Evolutionary conservation across 2,113 vertebrate species (phyloP), one percentile per base, ranked within the genome.

Genomic region (Halcyon malimbica): DNA sequence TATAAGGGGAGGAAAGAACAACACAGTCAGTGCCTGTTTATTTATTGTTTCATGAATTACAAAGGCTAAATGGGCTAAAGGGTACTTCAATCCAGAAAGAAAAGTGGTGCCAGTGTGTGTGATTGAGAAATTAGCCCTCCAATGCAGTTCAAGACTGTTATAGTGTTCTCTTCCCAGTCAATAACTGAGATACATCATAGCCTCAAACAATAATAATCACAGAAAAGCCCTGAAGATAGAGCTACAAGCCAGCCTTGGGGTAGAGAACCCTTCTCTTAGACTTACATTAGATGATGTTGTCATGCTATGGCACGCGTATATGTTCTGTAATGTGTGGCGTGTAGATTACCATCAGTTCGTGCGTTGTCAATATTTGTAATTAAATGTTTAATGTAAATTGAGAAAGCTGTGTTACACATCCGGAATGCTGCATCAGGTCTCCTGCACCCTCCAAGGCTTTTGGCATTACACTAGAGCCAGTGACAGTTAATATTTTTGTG

Each of bases 1-100:
- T 94, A 65, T 79, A 84, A 89, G 20, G 57, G 77, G 86, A 94
- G 89, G 92, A 96, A 95, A 96, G 80, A 94, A 87, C 69, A 92
- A 78, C 73, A 87, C 41, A 88, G 39, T 46, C 70, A 74, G 33
- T 56, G 44, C 57, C 73, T 92, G 51, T 96, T 96, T 95, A 42
- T 96, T 92, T 95, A 91, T 93, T 69, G 69, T 84, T 89, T 95
- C 65, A 29, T 91, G 29, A 91, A 82, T 89, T 87, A 71, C 28
- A 41, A 91, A 96, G 65, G 80, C 75, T 86, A 65, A 90, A 91
- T 24, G 91, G 83, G 73, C 69, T 74, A 53, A 92, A 73, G 13
- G 65, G 53, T 87, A 64, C 93, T 76, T 88, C 39, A 63, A 5
- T 64, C 44, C 24, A 87, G 69, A 92, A 83, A 68, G n/a, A 79